Percentiles rank a stretch among this genome's conserved stretches.
phyloP scores from a whole-genome alignment of 1,140 invertebrate genomes.

The Achroia grisella region DNA sequence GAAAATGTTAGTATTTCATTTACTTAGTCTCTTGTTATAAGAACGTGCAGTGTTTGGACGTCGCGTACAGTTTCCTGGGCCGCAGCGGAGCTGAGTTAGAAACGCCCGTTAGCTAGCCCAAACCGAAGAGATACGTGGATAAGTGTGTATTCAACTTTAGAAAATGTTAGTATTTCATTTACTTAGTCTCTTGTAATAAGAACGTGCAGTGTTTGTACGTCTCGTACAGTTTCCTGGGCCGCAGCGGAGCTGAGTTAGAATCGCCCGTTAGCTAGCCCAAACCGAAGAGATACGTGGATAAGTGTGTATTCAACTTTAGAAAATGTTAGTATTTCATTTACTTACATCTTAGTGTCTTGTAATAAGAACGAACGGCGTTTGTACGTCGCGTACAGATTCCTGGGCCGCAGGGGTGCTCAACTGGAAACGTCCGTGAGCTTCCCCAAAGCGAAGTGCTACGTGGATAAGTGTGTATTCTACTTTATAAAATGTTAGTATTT shows the following conservation, averaged over 20 bases:
- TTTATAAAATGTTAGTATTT: constrained; percentile 39
- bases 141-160: constrained; percentile 39
- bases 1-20: constrained; percentile 36
- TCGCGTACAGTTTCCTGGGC: constrained; percentile 35
- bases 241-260: constrained; percentile 29
- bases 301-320: constrained; percentile 36
- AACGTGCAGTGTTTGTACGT: constrained; percentile 28
- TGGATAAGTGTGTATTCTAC: constrained; percentile 37
- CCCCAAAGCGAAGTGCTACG: constrained; percentile 30
- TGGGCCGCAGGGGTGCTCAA: constrained; percentile 28
- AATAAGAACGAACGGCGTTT: constrained; percentile 22
- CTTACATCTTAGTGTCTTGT: too few relatives aligned
- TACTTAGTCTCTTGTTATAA: too few relatives aligned
- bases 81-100: constrained; percentile 29
- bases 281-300: constrained; percentile 30
- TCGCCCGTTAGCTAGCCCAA: constrained; percentile 35
- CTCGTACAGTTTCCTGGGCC: constrained; percentile 31
- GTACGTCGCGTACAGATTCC: constrained; percentile 33
- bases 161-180: constrained; percentile 37
- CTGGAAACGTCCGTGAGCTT: constrained; percentile 33
- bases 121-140: constrained; percentile 30
- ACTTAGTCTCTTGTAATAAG: too few relatives aligned
- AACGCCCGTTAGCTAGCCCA: constrained; percentile 32
- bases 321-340: constrained; percentile 40
- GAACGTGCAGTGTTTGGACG: constrained; percentile 24